Conservation (phyloP, 2,113 vertebrate genomes). For the Hydrochoerus hydrochaeris region DNA sequence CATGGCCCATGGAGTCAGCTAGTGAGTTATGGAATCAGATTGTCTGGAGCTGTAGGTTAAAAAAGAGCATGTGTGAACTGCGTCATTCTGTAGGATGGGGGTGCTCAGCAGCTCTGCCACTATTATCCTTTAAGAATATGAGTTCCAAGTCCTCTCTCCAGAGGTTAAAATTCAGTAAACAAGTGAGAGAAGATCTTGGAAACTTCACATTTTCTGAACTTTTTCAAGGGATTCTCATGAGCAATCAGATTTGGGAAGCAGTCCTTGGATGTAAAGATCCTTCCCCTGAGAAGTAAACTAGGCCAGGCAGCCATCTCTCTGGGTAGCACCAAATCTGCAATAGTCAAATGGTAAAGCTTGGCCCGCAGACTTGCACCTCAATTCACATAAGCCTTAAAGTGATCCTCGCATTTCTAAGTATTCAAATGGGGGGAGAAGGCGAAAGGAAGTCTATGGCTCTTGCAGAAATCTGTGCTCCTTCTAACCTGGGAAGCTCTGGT, state of each 20-base stretch:
- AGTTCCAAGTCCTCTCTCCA: background rate
- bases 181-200: background rate
- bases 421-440: background rate
- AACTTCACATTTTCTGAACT: background rate
- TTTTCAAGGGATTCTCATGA: background rate
- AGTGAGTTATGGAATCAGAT: background rate
- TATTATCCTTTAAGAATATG: background rate
- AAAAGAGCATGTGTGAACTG: background rate
- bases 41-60: background rate
- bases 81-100: background rate
- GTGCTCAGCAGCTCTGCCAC: background rate
- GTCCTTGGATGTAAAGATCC: background rate
- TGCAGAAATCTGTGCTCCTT: background rate
- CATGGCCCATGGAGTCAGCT: fast-evolving
- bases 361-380: background rate
- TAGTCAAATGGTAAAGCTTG: background rate
- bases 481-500: background rate
- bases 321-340: background rate
- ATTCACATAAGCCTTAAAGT: background rate
- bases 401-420: background rate
- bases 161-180: background rate
- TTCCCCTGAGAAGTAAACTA: background rate
- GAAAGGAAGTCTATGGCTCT: background rate
- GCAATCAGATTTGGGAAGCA: background rate
- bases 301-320: background rate